These are phyloP conservation scores for Tolmerus cingulatus DNA, from an alignment of 2,888 invertebrate species.

Conservation along the genomic window DNA sequence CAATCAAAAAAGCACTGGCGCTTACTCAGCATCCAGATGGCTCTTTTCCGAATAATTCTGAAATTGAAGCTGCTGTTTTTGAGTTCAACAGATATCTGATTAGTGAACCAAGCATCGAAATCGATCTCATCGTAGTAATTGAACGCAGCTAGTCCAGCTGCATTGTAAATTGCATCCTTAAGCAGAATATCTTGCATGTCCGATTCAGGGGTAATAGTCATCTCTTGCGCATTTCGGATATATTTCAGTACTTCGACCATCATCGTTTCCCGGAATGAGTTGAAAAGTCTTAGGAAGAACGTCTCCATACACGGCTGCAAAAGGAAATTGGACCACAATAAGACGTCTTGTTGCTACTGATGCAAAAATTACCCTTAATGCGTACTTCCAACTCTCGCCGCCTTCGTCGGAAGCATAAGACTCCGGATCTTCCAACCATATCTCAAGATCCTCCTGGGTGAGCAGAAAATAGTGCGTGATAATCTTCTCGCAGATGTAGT, in stretches of 20 bases:
- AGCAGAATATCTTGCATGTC: slow-evolving; percentile 81
- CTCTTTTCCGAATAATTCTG: slow-evolving; percentile 81
- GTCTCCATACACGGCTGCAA: slow-evolving; percentile 86
- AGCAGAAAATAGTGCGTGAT: slow-evolving; percentile 89
- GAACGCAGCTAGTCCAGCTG: slow-evolving; percentile 86
- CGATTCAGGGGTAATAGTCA: slow-evolving; percentile 72
- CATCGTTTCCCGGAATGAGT: slow-evolving; percentile 76
- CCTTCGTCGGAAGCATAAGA: slow-evolving; percentile 87
- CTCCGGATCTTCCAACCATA: slow-evolving; percentile 92
- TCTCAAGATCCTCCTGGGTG: slow-evolving; percentile 81
- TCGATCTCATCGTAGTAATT: slow-evolving; percentile 92
- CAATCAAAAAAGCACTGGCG: background rate
- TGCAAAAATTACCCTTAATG: slow-evolving; percentile 72
- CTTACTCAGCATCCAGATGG: slow-evolving; percentile 82
- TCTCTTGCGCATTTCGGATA: slow-evolving; percentile 74
- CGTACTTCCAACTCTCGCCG: slow-evolving; percentile 95
- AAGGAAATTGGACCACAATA: background rate
- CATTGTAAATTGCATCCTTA: slow-evolving; percentile 94
- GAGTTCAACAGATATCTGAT: slow-evolving; percentile 81
- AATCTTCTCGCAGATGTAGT: slow-evolving; percentile 83
- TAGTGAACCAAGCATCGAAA: slow-evolving; percentile 91
- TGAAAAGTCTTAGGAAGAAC: slow-evolving; percentile 84
- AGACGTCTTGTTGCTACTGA: background rate
- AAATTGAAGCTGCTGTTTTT: slow-evolving; percentile 83
- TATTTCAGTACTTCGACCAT: slow-evolving; percentile 78